Evolutionary conservation across 2,888 invertebrate species (phyloP).

Genomic region (Chrysina gloriosa): DNA sequence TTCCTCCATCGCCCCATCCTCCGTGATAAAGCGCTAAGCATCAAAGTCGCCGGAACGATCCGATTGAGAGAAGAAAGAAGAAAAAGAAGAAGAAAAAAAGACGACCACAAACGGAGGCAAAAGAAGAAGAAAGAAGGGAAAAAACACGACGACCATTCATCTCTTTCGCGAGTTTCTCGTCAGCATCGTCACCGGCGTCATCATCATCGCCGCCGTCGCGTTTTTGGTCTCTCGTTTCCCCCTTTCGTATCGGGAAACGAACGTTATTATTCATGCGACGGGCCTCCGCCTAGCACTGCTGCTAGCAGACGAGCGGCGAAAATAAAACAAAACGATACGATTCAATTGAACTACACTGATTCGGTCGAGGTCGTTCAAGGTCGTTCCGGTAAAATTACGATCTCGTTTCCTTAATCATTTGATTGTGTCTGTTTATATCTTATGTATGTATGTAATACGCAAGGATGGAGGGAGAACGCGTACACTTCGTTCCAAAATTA

Average conservation of each 20-base stretch:
- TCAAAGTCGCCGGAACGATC: neutral
- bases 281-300: no score
- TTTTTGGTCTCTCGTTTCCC: no score
- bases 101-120: neutral
- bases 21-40: neutral
- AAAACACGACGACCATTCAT: neutral
- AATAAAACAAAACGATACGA: slow-evolving; percentile 30
- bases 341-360: slow-evolving; percentile 32
- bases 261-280: no score
- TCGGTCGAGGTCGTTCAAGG: slow-evolving; percentile 39
- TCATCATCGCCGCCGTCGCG: no score
- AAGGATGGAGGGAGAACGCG: neutral
- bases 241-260: no score
- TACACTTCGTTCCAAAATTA: neutral
- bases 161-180: no score
- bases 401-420: slow-evolving; percentile 38
- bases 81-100: neutral
- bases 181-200: no score
- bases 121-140: neutral
- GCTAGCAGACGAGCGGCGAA: no score
- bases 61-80: neutral
- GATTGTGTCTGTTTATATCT: slow-evolving; percentile 22
- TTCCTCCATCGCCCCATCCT: neutral
- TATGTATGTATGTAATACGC: neutral
- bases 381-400: slow-evolving; percentile 38